These are phyloP conservation scores for Thamnophis sirtalis DNA, from an alignment of 2,113 vertebrate species.

Conservation along the genomic window DNA sequence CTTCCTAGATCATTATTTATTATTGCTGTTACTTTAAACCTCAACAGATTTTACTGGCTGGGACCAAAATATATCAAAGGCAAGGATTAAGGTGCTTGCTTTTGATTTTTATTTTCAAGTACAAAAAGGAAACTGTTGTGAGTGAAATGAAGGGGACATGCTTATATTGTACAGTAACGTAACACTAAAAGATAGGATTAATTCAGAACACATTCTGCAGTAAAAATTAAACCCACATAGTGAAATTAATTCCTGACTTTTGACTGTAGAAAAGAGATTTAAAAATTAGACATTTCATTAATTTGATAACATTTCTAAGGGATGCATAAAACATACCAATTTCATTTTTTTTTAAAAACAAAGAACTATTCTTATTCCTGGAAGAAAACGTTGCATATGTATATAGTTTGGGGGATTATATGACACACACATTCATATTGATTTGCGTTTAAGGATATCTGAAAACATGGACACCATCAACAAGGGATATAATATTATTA, in stretches of 20 bases:
- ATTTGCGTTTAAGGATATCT: not conserved
- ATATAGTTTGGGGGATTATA: not conserved
- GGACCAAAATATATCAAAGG: not conserved
- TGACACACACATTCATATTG: not conserved
- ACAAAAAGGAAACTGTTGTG: not conserved
- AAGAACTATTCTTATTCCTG: not conserved
- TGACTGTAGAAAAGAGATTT: not conserved
- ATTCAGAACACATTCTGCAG: not conserved
- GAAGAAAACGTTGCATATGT: not conserved
- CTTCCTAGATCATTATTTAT: not conserved
- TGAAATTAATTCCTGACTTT: not conserved
- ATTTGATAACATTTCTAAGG: not conserved
- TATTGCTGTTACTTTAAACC: not conserved
- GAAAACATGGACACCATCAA: not conserved
- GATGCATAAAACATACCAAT: not conserved
- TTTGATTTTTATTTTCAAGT: not conserved
- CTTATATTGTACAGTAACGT: not conserved
- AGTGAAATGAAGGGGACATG: not conserved
- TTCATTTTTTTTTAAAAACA: not conserved
- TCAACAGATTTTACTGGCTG: not conserved
- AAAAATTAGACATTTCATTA: not conserved
- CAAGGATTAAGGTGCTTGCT: not conserved
- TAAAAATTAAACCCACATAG: not conserved
- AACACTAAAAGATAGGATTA: not conserved
- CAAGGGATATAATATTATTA: not conserved